These are phyloP conservation scores for Drosophila pseudoobscura DNA, from an alignment of 1,140 invertebrate genomes.

Conservation along the genomic window DNA sequence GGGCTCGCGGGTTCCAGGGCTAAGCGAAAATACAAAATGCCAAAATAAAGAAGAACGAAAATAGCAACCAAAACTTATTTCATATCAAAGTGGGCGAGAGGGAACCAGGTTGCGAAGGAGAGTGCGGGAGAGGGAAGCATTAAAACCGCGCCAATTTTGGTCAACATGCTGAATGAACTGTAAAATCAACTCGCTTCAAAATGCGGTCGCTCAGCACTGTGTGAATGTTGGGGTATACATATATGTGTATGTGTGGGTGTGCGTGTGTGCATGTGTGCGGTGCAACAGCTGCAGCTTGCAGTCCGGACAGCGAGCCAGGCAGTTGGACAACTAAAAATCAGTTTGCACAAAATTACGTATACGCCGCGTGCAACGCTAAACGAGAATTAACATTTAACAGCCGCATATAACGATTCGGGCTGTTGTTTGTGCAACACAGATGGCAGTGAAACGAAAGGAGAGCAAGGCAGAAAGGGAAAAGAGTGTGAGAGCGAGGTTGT, in stretches of 20 bases:
- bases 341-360: conserved; percentile 75
- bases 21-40: conserved; percentile 27
- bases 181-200: conserved; percentile 74
- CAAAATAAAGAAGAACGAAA: conserved; percentile 44
- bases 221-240: too few species aligned
- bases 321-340: conserved; percentile 68
- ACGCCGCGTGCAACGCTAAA: conserved; percentile 59
- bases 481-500: too few species aligned
- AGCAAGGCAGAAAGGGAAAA: neutral
- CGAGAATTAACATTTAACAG: conserved; percentile 75
- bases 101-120: neutral
- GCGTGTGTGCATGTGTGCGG: conserved; percentile 14
- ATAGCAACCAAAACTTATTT: conserved; percentile 56
- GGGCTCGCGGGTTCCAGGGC: conserved; percentile 7
- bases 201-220: conserved; percentile 45
- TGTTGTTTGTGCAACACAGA: conserved; percentile 23
- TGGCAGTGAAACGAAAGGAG: neutral
- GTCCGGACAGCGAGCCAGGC: neutral
- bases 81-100: conserved; percentile 28
- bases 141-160: conserved; percentile 77
- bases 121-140: conserved; percentile 15
- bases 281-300: conserved; percentile 5
- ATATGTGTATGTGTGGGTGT: neutral
- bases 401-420: conserved; percentile 56
- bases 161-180: conserved; percentile 80